Percentiles rank a stretch among this genome's conserved stretches.
These are phyloP conservation scores for Alca torda DNA, from an alignment of 2,797 vertebrate species.

Conservation along the genomic window DNA sequence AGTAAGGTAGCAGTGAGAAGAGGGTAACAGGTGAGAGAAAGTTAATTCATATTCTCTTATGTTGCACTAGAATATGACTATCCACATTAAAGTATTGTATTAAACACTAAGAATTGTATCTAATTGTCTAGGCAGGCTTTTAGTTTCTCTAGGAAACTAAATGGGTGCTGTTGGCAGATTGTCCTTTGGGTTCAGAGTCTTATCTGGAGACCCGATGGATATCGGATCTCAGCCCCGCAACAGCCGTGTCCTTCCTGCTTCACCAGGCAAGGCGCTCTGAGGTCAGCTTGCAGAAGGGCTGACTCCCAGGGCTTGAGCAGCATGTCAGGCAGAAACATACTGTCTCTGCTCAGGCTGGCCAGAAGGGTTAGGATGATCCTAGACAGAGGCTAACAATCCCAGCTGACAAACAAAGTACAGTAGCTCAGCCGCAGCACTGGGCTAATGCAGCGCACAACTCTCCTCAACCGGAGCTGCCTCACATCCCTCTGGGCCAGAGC, in stretches of 20 bases:
- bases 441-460: background rate
- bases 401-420: background rate
- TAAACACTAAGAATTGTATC: background rate
- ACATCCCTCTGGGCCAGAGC: background rate
- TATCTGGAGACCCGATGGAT: background rate
- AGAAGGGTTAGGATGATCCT: background rate
- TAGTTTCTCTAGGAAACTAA: background rate
- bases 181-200: background rate
- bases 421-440: background rate
- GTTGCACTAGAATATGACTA: background rate
- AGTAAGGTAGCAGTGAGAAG: background rate
- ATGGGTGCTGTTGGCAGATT: background rate
- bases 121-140: background rate
- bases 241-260: fast-evolving
- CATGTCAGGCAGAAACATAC: background rate
- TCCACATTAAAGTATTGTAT: background rate
- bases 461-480: background rate
- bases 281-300: background rate
- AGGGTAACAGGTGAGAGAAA: background rate
- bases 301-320: background rate
- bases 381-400: background rate
- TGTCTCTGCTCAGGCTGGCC: background rate
- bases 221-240: background rate
- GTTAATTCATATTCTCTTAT: background rate
- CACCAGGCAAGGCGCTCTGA: background rate